A percentile compares a stretch with the other conserved stretches of the same genome.
phyloP scores from a whole-genome alignment of 2,888 invertebrate genomes.

The Drosophila tripunctata region DNA sequence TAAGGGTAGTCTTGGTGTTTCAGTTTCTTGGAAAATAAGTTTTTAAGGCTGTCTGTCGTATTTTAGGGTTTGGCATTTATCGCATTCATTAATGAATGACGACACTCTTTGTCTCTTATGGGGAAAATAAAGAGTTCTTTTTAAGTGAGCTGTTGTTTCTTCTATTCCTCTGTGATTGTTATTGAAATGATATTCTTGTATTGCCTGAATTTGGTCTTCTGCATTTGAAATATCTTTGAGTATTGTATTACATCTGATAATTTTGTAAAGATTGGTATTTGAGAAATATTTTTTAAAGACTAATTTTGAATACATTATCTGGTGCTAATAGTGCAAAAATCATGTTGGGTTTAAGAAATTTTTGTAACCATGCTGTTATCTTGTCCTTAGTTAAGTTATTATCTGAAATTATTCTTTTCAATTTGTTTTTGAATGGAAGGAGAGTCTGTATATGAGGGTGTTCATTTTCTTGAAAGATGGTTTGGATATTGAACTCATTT shows the following conservation, averaged over 20 bases:
- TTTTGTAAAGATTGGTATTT: slow-evolving; percentile 1
- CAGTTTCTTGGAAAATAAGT: not conserved
- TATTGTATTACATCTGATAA: not conserved
- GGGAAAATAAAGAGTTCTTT: not conserved
- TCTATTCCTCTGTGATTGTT: slow-evolving; percentile 5
- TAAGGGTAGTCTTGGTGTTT: slow-evolving; percentile 30
- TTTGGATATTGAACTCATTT: not conserved
- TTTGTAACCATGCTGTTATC: not conserved
- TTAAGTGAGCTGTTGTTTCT: not conserved
- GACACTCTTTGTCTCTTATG: not conserved
- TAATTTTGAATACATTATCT: not conserved
- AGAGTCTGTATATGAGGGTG: not conserved
- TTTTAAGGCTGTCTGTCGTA: slow-evolving; percentile 32
- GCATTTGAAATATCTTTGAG: not conserved
- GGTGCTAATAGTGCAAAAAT: not conserved
- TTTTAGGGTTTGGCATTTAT: slow-evolving; percentile 29
- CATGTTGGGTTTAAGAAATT: not conserved
- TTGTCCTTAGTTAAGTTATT: not conserved
- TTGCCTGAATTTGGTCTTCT: not conserved
- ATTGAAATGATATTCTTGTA: not conserved
- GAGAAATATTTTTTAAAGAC: not conserved
- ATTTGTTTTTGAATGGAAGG: not conserved
- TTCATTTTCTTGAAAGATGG: not conserved
- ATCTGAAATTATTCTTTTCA: not conserved
- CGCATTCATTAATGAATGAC: slow-evolving; percentile 1